phyloP scores from a whole-genome alignment of 2,113 vertebrate species.

The Catharus fuscescens region DNA sequence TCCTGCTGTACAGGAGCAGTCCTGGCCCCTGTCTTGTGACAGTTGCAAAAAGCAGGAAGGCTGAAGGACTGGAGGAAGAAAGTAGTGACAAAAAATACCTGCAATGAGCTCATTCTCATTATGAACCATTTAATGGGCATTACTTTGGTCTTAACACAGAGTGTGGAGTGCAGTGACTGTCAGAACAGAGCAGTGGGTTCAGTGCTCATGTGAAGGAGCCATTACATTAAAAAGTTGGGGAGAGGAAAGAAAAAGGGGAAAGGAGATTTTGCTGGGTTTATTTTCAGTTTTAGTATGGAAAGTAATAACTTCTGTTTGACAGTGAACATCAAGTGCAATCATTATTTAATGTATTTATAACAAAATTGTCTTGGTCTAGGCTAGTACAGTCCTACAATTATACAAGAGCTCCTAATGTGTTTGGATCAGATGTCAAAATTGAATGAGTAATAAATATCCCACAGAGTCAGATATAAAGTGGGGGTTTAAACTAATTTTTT shows the following conservation, averaged over 20 bases:
- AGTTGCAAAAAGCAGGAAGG: not conserved
- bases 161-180: not conserved
- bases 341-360: not conserved
- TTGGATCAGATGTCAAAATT: not conserved
- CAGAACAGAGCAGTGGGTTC: not conserved
- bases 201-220: not conserved
- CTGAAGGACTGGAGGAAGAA: not conserved
- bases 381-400: not conserved
- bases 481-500: not conserved
- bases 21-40: not conserved
- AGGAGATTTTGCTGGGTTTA: not conserved
- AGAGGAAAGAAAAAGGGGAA: not conserved
- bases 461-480: not conserved
- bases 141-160: not conserved
- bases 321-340: not conserved
- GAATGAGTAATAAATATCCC: not conserved
- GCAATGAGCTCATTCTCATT: accelerated
- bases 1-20: not conserved
- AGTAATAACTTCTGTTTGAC: not conserved
- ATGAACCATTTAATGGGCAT: not conserved
- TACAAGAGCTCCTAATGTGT: not conserved
- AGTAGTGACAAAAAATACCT: not conserved
- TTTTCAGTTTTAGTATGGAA: not conserved
- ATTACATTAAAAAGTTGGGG: not conserved
- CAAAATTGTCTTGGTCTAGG: not conserved